These are phyloP conservation scores for Melolontha melolontha DNA, from an alignment of 2,888 invertebrate genomes.

Conservation along the genomic window DNA sequence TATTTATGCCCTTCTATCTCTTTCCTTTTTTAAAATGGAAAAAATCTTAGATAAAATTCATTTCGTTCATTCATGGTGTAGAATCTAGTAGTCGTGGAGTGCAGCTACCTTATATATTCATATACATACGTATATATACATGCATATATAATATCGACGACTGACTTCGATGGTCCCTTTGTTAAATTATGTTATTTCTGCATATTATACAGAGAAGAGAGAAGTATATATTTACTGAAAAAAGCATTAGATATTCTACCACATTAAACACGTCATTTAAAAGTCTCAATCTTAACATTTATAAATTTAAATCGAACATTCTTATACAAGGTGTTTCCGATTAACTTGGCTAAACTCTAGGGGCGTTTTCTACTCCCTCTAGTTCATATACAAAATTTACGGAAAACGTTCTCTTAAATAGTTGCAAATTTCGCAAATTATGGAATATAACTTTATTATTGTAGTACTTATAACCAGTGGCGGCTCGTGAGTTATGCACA, in stretches of 20 bases:
- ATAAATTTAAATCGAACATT: too few species aligned
- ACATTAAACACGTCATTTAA: constrained; percentile 36
- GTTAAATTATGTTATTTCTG: constrained; percentile 31
- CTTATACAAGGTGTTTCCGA: too few species aligned
- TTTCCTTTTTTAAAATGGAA: constrained; percentile 43
- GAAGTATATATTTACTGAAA: constrained; percentile 4
- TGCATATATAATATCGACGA: constrained; percentile 17
- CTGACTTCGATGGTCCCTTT: constrained; percentile 25
- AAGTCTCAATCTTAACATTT: constrained; percentile 4
- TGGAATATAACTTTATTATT: too few species aligned
- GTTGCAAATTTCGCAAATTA: too few species aligned
- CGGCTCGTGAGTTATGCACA: too few species aligned
- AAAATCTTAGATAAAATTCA: constrained; percentile 33
- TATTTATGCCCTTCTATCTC: constrained; percentile 1
- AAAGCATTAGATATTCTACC: constrained; percentile 35
- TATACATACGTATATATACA: constrained; percentile 1
- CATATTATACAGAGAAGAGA: background rate
- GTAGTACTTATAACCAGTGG: too few species aligned
- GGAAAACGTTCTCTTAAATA: too few species aligned
- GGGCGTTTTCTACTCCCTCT: too few species aligned
- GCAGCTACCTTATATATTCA: too few species aligned
- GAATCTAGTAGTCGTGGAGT: too few species aligned
- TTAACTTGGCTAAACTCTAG: too few species aligned
- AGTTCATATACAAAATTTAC: too few species aligned
- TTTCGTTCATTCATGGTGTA: background rate